Base-by-base conservation (phyloP, 2,797 vertebrate genomes). In the Knipowitschia caucasica region DNA sequence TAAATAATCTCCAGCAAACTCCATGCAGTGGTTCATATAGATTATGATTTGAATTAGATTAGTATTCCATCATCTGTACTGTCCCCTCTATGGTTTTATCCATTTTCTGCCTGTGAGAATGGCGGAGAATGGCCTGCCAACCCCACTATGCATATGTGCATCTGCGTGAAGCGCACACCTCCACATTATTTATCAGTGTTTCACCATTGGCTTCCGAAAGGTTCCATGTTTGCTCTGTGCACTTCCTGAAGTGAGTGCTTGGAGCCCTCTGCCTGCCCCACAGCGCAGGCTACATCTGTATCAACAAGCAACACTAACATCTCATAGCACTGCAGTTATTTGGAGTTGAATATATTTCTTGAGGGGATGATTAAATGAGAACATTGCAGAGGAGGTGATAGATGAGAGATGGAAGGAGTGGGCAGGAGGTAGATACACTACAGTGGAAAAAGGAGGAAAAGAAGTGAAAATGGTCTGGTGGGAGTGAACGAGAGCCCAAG, bases 301-400 rank as follows among this genome's bases (percentile, higher is more conserved):
- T 79, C 81, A 82, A 81, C 78, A 77, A 62, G n/a, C 15, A 12
- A 9, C 36, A 39, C 4, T 49, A 75, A 78, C 78, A 76, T 81
- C 67, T 80, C 69, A 83, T 86, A 77, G 72, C 69, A 80, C 79
- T 74, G 64, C 56, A 73, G 77, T 88, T 81, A 84, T 86, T 85
- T 42, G 42, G 80, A 82, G 71, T 73, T 87, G 87, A 86, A 87
- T 84, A 80, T 73, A 85, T 89, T 89, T 89, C 88, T 88, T 87
- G 82, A 86, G 86, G 87, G 82, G 81, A 87, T 89, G 88, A 90
- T 91, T 89, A 89, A 89, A 91, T 87, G 85, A 89, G 86, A 89
- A 85, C 88, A 88, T 84, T 88, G 88, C 86, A 89, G 88, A 89
- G 84, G 88, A 90, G 88, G 86, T 89, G 89, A 87, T 88, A 80